Conservation (phyloP, 2,888 invertebrate genomes). For the Lagria hirta region DNA sequence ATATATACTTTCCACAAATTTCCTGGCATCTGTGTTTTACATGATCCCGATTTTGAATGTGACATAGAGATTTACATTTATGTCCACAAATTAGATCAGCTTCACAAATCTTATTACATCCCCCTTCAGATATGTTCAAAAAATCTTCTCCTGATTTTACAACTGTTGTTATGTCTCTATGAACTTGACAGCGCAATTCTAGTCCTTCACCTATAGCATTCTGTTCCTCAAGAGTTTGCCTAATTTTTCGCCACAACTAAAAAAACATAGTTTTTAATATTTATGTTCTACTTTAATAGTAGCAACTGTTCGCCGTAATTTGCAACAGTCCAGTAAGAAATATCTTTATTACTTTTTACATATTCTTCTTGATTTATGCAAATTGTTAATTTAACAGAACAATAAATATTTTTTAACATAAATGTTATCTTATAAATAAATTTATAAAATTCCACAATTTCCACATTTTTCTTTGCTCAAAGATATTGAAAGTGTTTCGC, state of each 20-base stretch:
- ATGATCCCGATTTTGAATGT: slow-evolving; percentile 61
- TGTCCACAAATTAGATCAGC: slow-evolving; percentile 60
- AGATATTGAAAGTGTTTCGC: no score
- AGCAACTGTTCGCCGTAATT: no score
- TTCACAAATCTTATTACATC: slow-evolving; percentile 61
- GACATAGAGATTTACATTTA: slow-evolving; percentile 62
- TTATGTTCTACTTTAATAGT: no score
- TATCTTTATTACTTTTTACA: no score
- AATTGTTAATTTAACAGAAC: slow-evolving; percentile 5
- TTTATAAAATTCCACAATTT: no score
- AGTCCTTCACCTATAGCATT: slow-evolving; percentile 59
- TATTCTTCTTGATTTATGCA: no score
- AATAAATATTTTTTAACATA: no score
- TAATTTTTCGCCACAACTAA: slow-evolving; percentile 61
- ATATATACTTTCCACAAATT: slow-evolving; percentile 58
- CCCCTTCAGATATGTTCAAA: slow-evolving; percentile 60
- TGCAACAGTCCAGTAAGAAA: no score
- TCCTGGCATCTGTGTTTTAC: slow-evolving; percentile 53
- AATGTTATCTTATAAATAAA: no score
- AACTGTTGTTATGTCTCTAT: slow-evolving; percentile 51
- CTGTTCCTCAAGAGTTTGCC: slow-evolving; percentile 54
- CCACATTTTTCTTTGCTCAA: no score
- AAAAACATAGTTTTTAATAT: no score
- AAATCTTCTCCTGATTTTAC: slow-evolving; percentile 55
- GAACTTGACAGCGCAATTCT: slow-evolving; percentile 58